Conservation (phyloP, 2,797 vertebrate genomes). For the Sebastiscus albofasciatus region DNA sequence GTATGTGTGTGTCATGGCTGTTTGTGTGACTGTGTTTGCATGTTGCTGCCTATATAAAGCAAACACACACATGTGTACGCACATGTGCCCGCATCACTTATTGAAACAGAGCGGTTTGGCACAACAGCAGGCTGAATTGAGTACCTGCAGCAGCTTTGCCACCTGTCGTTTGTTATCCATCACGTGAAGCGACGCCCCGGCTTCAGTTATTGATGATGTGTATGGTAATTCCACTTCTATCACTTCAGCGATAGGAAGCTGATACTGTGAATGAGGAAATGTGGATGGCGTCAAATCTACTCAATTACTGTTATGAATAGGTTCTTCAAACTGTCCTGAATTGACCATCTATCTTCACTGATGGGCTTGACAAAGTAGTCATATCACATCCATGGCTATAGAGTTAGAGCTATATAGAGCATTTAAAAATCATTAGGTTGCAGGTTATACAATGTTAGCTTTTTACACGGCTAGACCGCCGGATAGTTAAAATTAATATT, state of each 20-base stretch:
- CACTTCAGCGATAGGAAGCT: conserved; percentile 62
- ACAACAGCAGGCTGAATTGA: conserved; percentile 42
- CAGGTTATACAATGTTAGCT: not conserved
- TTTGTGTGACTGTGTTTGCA: not conserved
- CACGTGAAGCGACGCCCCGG: conserved; percentile 46
- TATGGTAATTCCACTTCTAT: conserved; percentile 73
- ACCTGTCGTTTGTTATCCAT: conserved; percentile 74
- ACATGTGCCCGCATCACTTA: not conserved
- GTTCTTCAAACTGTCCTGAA: conserved; percentile 62
- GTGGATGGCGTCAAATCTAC: conserved; percentile 55
- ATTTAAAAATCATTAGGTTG: conserved; percentile 9
- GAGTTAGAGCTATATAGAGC: not conserved
- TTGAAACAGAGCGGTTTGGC: conserved; percentile 39
- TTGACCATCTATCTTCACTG: conserved; percentile 58
- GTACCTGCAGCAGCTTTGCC: conserved; percentile 54
- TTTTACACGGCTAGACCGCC: not conserved
- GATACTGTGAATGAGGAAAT: conserved; percentile 68
- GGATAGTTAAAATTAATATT: not conserved
- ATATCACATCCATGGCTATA: conserved; percentile 26
- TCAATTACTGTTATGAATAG: conserved; percentile 71
- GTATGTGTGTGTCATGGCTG: not conserved
- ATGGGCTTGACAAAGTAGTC: conserved; percentile 57
- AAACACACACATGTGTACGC: not conserved
- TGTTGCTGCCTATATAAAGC: not conserved
- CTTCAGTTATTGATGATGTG: conserved; percentile 74